Percentiles rank a stretch among this genome's conserved stretches.
phyloP scores from a whole-genome alignment of 2,888 invertebrate species.

The Oscheius sp. region DNA sequence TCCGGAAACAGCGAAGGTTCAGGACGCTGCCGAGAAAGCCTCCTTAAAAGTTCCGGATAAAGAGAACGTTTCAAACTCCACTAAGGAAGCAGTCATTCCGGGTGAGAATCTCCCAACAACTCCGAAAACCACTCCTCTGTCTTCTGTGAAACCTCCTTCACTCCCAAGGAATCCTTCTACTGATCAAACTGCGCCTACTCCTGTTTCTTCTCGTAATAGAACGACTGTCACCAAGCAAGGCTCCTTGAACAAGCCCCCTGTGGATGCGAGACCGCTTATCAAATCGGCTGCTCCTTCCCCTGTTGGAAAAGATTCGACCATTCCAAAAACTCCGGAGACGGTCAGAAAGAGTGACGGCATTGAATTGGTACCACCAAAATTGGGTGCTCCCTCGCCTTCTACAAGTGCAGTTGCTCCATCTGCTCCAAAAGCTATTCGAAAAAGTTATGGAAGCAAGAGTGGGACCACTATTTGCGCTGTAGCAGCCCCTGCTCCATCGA shows the following conservation, averaged over 20 bases:
- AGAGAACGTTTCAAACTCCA: conserved; percentile 27
- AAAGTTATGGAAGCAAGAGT: conserved; percentile 61
- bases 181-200: conserved; percentile 3
- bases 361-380: conserved; percentile 42
- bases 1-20: no score
- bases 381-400: conserved; percentile 19
- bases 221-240: conserved; percentile 30
- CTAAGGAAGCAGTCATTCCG: background rate
- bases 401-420: conserved; percentile 35
- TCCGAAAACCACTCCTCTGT: conserved; percentile 40
- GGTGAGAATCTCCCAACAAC: conserved; percentile 16
- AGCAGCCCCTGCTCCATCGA: conserved; percentile 51
- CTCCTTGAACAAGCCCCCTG: conserved; percentile 39
- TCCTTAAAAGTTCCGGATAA: conserved; percentile 6
- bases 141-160: conserved; percentile 40
- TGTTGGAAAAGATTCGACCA: background rate
- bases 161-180: conserved; percentile 25
- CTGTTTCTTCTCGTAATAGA: background rate
- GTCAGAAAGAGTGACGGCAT: conserved; percentile 54
- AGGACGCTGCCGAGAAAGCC: no score
- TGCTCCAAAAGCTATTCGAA: conserved; percentile 58
- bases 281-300: conserved; percentile 42
- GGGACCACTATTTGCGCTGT: conserved; percentile 62
- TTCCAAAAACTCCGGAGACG: conserved; percentile 38
- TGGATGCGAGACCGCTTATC: conserved; percentile 32